phyloP scores from a whole-genome alignment of 1,140 invertebrate genomes.

The Drosophila orena region DNA sequence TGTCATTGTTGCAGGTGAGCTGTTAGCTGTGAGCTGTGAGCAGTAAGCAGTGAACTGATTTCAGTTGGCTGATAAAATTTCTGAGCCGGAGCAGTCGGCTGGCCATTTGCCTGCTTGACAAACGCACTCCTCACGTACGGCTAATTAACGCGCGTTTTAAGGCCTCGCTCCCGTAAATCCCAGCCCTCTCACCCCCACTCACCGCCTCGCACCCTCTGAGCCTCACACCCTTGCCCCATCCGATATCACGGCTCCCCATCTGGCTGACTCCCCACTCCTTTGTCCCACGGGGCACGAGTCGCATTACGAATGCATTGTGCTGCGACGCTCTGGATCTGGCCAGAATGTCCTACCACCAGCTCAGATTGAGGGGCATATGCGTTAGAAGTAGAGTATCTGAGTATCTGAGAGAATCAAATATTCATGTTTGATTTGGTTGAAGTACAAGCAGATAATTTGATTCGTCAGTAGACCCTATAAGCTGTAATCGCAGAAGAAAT shows the following conservation, averaged over 20 bases:
- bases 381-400: too few species aligned
- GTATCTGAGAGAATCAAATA: background rate
- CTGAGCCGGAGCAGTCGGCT: conserved; percentile 35
- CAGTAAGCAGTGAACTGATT: conserved; percentile 59
- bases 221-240: background rate
- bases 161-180: conserved; percentile 37
- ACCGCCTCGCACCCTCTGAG: too few species aligned
- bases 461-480: too few species aligned
- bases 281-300: conserved; percentile 36
- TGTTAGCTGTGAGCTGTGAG: background rate
- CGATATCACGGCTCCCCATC: conserved; percentile 3
- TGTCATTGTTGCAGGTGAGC: conserved; percentile 80
- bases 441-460: too few species aligned
- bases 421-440: background rate
- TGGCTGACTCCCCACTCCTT: conserved; percentile 29
- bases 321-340: conserved; percentile 5
- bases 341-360: background rate
- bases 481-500: too few species aligned
- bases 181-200: background rate
- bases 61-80: conserved; percentile 67
- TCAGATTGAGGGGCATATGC: conserved; percentile 12
- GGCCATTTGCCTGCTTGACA: conserved; percentile 60
- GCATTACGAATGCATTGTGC: conserved; percentile 47
- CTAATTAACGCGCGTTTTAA: conserved; percentile 76
- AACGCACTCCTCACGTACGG: conserved; percentile 77